A percentile compares a stretch with the other conserved stretches of the same genome.
Evolutionary conservation across 2,113 vertebrate genomes (phyloP).

Genomic region (Gymnocephalus cernua): DNA sequence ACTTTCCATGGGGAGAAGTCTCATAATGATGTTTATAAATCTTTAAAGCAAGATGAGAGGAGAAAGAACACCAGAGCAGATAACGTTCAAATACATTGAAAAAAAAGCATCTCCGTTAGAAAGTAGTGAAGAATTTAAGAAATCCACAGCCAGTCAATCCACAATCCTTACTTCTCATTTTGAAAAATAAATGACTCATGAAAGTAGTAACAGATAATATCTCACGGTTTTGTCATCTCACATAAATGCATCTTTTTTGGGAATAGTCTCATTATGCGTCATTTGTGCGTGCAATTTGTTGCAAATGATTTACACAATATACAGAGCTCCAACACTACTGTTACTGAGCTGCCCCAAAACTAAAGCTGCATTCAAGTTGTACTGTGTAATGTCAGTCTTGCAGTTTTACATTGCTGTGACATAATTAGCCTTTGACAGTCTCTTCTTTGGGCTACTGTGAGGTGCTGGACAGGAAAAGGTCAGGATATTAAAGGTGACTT

Average conservation of each 20-base stretch:
- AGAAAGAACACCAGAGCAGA: background rate
- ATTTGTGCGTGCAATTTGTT: background rate
- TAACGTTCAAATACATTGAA: background rate
- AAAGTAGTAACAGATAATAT: background rate
- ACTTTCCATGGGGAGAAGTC: slow-evolving; percentile 3
- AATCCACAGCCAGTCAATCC: background rate
- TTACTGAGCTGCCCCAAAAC: background rate
- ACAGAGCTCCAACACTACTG: background rate
- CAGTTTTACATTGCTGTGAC: slow-evolving; percentile 1
- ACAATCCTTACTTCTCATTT: background rate
- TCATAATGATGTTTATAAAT: slow-evolving; percentile 14
- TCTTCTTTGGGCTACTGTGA: slow-evolving; percentile 13
- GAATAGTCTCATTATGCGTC: background rate
- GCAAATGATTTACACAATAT: background rate
- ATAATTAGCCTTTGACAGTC: slow-evolving; percentile 46
- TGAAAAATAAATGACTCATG: background rate
- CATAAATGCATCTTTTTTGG: background rate
- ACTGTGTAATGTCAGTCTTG: background rate
- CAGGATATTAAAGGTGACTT: slow-evolving; percentile 45
- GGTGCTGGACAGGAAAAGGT: slow-evolving; percentile 52
- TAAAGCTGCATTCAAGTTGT: background rate
- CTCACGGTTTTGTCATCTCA: background rate
- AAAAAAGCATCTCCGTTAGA: background rate
- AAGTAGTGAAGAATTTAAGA: background rate
- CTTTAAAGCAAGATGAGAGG: slow-evolving; percentile 8